Base-by-base conservation (phyloP, 2,888 invertebrate species). In the Drosophila parthenogenetica region DNA sequence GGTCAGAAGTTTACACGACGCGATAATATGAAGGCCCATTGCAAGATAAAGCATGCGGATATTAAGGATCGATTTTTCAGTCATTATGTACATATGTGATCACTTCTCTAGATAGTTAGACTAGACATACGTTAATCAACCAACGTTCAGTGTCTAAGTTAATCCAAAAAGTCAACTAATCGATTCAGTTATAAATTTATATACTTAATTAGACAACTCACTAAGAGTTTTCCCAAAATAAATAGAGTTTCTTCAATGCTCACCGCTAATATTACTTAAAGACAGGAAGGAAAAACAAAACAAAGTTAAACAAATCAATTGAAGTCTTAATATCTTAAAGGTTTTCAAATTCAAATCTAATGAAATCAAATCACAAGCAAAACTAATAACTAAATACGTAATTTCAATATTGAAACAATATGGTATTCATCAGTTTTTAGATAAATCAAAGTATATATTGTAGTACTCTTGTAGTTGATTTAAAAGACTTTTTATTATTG, bases 21-120 rank as follows among this genome's bases (percentile, higher is more conserved):
- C 90, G 94, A 94, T 90, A 94, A 94, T 87, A 94, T 94, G 93
- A 94, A 94, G 92, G 94, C 93, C 68, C 94, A 94, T 90, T 94
- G 94, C 91, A 93, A 93, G 90, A 93, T 93, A 80, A 94, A 94
- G 91, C 94, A 94, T 89, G 92, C 93, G 83, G 92, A 93, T 74
- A 92, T 92, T 71, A 92, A 93, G 90, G 92, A 93, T 89, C 92
- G 92, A 79, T 92, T 92, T 87, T 92, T 92, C 88, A 92, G 92
- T 81, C 92, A 93, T 88, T 93, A 92, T 91, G 92, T 92, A 91
- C 92, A 93, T 90, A 92, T 92, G 92, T 92, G 92, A 92, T 92
- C 92, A 90, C 92, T 92, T 91, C 90, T 92, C 79, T 92, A 91
- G 81, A 35, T 67, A 76, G 67, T 71, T 65, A 66, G 35, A 22